Base-by-base conservation (phyloP, 2,888 invertebrate species). In the Cryptus viduatorius region DNA sequence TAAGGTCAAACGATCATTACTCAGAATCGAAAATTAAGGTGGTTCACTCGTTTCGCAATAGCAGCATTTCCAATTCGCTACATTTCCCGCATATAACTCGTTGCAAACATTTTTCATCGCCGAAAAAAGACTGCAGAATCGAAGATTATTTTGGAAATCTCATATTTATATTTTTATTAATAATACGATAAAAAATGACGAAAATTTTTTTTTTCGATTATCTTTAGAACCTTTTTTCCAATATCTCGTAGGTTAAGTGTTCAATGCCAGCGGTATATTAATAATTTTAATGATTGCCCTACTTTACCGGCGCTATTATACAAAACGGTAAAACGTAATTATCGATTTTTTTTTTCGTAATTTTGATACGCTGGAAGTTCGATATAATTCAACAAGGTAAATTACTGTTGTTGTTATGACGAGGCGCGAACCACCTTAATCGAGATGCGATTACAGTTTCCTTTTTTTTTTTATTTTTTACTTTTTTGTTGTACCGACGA, bases 391-490 rank as follows among this genome's bases (percentile, higher is more conserved):
- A 16, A 19, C 16, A 16, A 50, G 10, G 10, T 56, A 19, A 29
- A 59, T 24, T 59, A 24, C 59, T 12, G 5, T 59, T 24, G 59
- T 59, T 59, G 12, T 12, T 19, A 29, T 24, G 24, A 29, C 19
- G 59, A 48, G 29, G 59, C 59, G 59, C 59, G 59, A 59, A 59
- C 12, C 24, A 4, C 59, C 59, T 59, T 59, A 59, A 59, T 59
- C 29, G 59, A 24, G 59, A 19, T 59, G 59, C 59, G 24, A 29
- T 59, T 29, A 59, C 29, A 59, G 24, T 24, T 59, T 56, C 19
- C 29, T 59, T 53, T n/a, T 53, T 19, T 16, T 24, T 59, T 59
- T 14, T 29, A 24, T 4, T 24, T 59, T 29, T 3, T 59, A 5
- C 12, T 24, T 59, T 59, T 59, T 29, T 14, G 19, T 14, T 16